phyloP scores from a whole-genome alignment of 2,888 invertebrate genomes.

The Cephus spinipes region DNA sequence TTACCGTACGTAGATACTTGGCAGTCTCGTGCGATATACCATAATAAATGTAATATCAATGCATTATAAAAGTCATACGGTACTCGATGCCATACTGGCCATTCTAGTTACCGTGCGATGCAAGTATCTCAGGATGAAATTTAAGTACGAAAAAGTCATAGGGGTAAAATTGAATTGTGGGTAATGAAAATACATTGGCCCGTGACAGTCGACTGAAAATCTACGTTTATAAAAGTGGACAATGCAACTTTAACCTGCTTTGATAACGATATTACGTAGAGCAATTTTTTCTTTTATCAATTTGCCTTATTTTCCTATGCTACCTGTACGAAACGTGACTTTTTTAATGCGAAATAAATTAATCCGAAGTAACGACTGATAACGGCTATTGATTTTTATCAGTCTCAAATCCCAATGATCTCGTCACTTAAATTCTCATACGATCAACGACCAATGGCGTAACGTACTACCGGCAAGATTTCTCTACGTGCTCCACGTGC shows the following conservation, averaged over 20 bases:
- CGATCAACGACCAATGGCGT: not conserved
- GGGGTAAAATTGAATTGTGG: not conserved
- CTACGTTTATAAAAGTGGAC: too few species aligned
- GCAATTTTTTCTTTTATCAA: fast-evolving
- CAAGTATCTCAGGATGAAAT: not conserved
- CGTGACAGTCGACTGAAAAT: not conserved
- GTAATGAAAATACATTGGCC: not conserved
- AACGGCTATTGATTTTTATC: not conserved
- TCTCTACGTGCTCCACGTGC: not conserved
- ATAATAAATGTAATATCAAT: not conserved
- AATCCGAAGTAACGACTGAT: not conserved
- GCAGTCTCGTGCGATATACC: not conserved
- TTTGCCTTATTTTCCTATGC: not conserved
- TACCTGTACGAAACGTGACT: not conserved
- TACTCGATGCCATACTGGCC: not conserved
- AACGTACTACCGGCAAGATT: not conserved
- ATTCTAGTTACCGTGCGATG: not conserved
- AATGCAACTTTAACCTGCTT: too few species aligned
- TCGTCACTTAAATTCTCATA: not conserved
- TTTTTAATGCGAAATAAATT: not conserved
- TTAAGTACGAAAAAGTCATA: not conserved
- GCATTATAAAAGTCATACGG: not conserved
- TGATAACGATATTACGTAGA: not conserved
- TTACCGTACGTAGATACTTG: not conserved
- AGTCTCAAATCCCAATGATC: not conserved